These are phyloP conservation scores for Candoia aspera DNA, from an alignment of 2,113 vertebrate species.

Conservation along the genomic window DNA sequence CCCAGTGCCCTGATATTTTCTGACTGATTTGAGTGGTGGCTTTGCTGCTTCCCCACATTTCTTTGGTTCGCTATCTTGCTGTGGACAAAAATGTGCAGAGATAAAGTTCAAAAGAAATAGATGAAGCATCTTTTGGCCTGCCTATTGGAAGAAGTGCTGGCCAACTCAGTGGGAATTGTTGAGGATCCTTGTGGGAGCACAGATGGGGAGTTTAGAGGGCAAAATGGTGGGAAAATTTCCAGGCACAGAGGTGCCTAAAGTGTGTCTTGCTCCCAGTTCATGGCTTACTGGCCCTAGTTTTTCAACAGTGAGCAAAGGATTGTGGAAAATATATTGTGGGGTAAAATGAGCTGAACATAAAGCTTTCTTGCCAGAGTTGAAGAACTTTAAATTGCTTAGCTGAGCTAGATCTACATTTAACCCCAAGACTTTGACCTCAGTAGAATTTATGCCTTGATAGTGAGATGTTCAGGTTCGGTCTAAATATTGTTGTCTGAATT, in stretches of 20 bases:
- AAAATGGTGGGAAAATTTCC: neutral
- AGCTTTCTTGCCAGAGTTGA: neutral
- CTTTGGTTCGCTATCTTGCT: neutral
- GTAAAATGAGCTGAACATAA: neutral
- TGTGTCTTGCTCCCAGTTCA: neutral
- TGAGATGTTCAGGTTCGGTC: neutral
- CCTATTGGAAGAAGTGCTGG: neutral
- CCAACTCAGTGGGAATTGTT: neutral
- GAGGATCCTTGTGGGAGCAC: neutral
- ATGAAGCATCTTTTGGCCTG: neutral
- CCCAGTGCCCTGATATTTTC: neutral
- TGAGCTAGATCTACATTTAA: neutral
- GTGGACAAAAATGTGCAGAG: neutral
- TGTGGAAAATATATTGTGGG: neutral
- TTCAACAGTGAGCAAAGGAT: neutral
- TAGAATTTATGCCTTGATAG: neutral
- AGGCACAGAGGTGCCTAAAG: neutral
- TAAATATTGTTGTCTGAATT: constrained; percentile 52
- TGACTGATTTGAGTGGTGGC: neutral
- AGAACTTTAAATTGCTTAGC: neutral
- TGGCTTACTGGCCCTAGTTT: neutral
- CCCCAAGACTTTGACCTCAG: neutral
- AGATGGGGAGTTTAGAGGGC: neutral
- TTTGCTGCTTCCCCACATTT: neutral
- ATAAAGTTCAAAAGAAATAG: neutral